phyloP scores from a whole-genome alignment of 2,888 invertebrate genomes.

The Hartigia nigra region DNA sequence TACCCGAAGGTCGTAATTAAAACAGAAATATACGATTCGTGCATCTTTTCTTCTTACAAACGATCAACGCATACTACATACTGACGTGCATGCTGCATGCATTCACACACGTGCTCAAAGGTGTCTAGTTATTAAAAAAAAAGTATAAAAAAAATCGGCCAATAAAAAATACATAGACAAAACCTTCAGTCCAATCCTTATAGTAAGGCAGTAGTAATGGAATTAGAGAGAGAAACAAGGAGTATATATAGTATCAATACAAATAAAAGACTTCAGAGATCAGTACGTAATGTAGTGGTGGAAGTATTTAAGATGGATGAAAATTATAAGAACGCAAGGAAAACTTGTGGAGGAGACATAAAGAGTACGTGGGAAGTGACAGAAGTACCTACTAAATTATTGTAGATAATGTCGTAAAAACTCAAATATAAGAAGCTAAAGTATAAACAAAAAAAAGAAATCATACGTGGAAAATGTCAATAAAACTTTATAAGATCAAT shows the following conservation, averaged over 20 bases:
- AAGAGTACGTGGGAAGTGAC: conserved; percentile 10
- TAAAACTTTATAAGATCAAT: conserved; percentile 27
- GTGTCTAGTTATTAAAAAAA: conserved; percentile 34
- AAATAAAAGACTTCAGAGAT: conserved; percentile 18
- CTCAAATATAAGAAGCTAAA: conserved; percentile 40
- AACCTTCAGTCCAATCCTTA: conserved; percentile 65
- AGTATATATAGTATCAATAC: conserved; percentile 29
- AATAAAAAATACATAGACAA: conserved; percentile 58
- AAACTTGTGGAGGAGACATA: conserved; percentile 11
- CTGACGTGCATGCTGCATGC: conserved; percentile 42
- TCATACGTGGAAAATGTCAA: not conserved
- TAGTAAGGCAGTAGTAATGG: conserved; percentile 63
- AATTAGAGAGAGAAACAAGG: conserved; percentile 48
- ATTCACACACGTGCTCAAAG: conserved; percentile 32
- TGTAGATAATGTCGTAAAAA: conserved; percentile 30
- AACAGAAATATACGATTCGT: conserved; percentile 11
- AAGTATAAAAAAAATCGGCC: conserved; percentile 42
- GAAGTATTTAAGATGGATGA: conserved; percentile 8
- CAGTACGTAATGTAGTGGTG: conserved; percentile 10
- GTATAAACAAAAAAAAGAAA: not conserved
- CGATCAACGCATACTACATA: not conserved
- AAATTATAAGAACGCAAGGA: conserved; percentile 4
- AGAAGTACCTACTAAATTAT: conserved; percentile 30
- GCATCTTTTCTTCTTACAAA: not conserved
- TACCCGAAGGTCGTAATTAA: conserved; percentile 12